Percentiles rank a stretch among this genome's conserved stretches.
These are phyloP conservation scores for Temnothorax nylanderi DNA, from an alignment of 1,140 invertebrate species.

Conservation along the genomic window DNA sequence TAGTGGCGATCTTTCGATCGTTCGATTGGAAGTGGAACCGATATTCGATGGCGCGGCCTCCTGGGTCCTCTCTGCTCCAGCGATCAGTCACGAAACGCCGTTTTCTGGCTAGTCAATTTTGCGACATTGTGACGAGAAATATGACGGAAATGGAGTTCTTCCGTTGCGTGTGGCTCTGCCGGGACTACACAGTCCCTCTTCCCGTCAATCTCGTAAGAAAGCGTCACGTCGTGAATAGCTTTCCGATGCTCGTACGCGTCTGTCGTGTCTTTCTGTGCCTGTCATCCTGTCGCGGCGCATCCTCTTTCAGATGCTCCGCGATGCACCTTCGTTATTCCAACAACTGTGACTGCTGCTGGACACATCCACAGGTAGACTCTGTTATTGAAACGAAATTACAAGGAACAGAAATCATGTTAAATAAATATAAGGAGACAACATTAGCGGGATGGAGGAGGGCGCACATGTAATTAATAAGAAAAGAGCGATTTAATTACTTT, in stretches of 20 bases:
- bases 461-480: neutral
- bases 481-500: constrained; percentile 6
- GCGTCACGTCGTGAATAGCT: constrained; percentile 49
- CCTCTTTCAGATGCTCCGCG: neutral
- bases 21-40: neutral
- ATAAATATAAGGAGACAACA: neutral
- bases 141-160: constrained; percentile 57
- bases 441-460: neutral
- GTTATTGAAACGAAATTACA: neutral
- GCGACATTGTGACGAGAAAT: constrained; percentile 45
- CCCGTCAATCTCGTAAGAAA: constrained; percentile 55
- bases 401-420: neutral
- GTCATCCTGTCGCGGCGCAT: constrained; percentile 33
- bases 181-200: constrained; percentile 34
- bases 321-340: constrained; percentile 8
- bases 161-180: constrained; percentile 38
- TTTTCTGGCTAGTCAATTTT: constrained; percentile 59
- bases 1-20: constrained; percentile 16
- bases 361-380: neutral
- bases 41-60: constrained; percentile 11
- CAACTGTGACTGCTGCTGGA: neutral
- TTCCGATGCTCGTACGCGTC: constrained; percentile 39
- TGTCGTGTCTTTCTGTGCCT: constrained; percentile 36
- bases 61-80: constrained; percentile 30
- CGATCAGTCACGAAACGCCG: constrained; percentile 46